A percentile compares a stretch with the other conserved stretches of the same genome.
These are phyloP conservation scores for Erannis defoliaria DNA, from an alignment of 2,888 invertebrate genomes.

Conservation along the genomic window DNA sequence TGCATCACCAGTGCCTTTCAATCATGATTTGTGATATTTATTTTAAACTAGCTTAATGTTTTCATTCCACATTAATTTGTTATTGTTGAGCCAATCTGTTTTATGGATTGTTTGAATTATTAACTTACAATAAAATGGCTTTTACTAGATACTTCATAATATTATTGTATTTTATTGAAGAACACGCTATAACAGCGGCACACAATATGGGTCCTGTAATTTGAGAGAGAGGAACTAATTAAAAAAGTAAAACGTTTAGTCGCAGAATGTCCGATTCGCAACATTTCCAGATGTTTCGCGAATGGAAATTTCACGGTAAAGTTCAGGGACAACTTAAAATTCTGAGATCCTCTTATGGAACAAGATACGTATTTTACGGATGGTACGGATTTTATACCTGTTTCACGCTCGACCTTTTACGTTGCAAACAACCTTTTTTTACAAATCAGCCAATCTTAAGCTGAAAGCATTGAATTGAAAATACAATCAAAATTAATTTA, in stretches of 20 bases:
- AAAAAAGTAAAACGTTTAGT: too few species aligned
- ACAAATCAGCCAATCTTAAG: too few species aligned
- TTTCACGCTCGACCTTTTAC: too few species aligned
- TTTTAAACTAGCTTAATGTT: slow-evolving; percentile 1
- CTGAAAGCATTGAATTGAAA: background rate
- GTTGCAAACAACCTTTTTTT: too few species aligned
- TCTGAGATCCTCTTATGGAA: too few species aligned
- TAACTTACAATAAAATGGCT: slow-evolving; percentile 18
- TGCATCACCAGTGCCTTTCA: slow-evolving; percentile 6
- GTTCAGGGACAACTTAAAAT: too few species aligned
- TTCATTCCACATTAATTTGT: slow-evolving; percentile 22
- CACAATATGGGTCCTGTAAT: background rate
- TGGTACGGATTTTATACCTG: too few species aligned
- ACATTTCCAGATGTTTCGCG: too few species aligned
- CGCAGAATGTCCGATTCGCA: too few species aligned
- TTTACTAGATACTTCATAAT: slow-evolving; percentile 5
- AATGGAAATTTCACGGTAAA: too few species aligned
- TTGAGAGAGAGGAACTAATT: too few species aligned
- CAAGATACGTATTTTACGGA: too few species aligned
- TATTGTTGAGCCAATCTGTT: slow-evolving; percentile 11
- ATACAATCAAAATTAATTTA: background rate
- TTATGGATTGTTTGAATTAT: slow-evolving; percentile 26
- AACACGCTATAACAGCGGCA: background rate
- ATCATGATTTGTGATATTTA: slow-evolving; percentile 25
- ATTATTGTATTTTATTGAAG: background rate